Conservation (phyloP, 2,888 invertebrate genomes). For the Cristatella mucedo region DNA sequence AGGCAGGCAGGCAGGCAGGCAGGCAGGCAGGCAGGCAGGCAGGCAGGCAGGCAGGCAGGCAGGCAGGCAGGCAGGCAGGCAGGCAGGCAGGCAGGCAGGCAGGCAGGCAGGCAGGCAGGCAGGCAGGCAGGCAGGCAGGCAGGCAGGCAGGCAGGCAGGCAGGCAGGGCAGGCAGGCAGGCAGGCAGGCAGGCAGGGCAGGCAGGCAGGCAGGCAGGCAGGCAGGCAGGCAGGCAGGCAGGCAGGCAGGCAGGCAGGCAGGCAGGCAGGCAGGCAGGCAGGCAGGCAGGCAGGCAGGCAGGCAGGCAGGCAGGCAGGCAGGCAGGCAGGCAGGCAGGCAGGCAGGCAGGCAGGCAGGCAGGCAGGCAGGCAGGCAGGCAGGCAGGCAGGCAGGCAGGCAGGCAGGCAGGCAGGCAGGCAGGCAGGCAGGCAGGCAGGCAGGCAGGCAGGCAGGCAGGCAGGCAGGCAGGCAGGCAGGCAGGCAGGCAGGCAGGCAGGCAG, state of each 20-base stretch:
- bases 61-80: not conserved
- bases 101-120: not conserved
- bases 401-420: not conserved
- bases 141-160: slow-evolving; percentile 2
- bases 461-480: not conserved
- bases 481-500: not conserved
- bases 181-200: slow-evolving; percentile 4
- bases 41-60: not conserved
- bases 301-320: not conserved
- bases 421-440: not conserved
- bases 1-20: not conserved
- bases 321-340: not conserved
- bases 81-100: not conserved
- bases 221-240: not conserved
- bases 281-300: not conserved
- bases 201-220: slow-evolving; percentile 2
- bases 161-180: slow-evolving; percentile 4
- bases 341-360: not conserved
- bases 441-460: slow-evolving; percentile 2
- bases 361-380: not conserved
- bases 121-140: not conserved
- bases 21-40: not conserved
- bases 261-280: not conserved
- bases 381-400: not conserved
- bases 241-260: slow-evolving; percentile 1